A percentile compares a stretch with the other conserved stretches of the same genome.
These are phyloP conservation scores for Carapus acus DNA, from an alignment of 2,797 vertebrate species.

Conservation along the genomic window DNA sequence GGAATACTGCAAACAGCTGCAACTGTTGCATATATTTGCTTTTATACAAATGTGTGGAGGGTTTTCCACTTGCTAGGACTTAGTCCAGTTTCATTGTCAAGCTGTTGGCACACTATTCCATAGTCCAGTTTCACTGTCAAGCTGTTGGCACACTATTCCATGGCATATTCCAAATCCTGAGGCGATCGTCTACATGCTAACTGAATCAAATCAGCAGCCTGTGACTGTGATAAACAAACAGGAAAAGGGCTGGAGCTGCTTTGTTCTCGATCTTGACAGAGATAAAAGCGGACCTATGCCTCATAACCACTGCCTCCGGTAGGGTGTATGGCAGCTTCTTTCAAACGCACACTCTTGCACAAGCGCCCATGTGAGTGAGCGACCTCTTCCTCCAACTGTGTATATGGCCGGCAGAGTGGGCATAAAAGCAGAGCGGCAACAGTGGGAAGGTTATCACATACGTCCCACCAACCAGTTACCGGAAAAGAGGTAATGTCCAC, in stretches of 20 bases:
- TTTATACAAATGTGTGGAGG: no score
- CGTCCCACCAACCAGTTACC: no score
- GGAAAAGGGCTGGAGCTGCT: conserved; percentile 52
- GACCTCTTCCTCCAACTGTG: conserved; percentile 17
- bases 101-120: no score
- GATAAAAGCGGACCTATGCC: conserved; percentile 34
- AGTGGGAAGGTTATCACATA: no score
- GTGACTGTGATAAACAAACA: conserved; percentile 20
- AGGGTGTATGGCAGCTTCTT: background rate
- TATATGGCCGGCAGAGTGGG: conserved; percentile 4
- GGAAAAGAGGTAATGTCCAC: background rate
- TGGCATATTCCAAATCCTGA: no score
- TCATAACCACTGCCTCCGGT: conserved; percentile 16
- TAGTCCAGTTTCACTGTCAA: no score
- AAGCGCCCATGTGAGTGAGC: conserved; percentile 1
- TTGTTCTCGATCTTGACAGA: conserved; percentile 34
- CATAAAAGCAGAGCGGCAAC: background rate
- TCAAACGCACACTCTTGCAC: background rate
- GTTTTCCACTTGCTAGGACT: no score
- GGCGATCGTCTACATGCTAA: background rate
- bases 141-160: no score
- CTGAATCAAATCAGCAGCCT: conserved; percentile 20
- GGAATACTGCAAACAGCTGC: no score
- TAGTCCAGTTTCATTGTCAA: no score
- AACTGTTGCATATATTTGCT: no score